A percentile compares a stretch with the other conserved stretches of the same genome.
Evolutionary conservation across 1,140 invertebrate species (phyloP).

Genomic region (Bombus balteatus): DNA sequence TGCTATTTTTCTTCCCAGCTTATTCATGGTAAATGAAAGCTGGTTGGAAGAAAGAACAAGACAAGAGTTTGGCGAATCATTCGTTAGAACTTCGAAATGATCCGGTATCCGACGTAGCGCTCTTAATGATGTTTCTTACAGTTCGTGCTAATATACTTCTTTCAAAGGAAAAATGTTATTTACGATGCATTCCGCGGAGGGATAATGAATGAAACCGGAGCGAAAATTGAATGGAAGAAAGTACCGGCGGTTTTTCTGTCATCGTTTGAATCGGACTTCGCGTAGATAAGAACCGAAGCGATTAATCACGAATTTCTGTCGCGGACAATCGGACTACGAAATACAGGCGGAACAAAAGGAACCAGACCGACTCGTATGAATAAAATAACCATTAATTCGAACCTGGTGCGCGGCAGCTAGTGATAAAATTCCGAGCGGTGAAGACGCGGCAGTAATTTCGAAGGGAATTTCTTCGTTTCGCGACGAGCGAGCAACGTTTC

Average conservation of each 20-base stretch:
- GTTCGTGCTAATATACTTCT: constrained; percentile 24
- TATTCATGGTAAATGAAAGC: neutral
- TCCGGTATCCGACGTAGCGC: neutral
- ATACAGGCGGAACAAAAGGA: constrained; percentile 57
- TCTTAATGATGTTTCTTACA: constrained; percentile 31
- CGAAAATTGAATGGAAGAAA: constrained; percentile 60
- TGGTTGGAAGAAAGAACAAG: neutral
- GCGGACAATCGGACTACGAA: constrained; percentile 64
- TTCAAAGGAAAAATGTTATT: constrained; percentile 25
- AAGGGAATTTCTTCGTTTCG: neutral
- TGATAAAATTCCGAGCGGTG: constrained; percentile 49
- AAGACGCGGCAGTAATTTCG: constrained; percentile 6
- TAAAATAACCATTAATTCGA: constrained; percentile 67
- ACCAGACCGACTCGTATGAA: constrained; percentile 56
- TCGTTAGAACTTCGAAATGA: constrained; percentile 10
- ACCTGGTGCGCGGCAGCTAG: constrained; percentile 2
- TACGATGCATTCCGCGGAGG: constrained; percentile 11
- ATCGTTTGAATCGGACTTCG: constrained; percentile 47
- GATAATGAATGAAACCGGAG: constrained; percentile 33
- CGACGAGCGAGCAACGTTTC: neutral
- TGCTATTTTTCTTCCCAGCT: neutral
- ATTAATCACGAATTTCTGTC: constrained; percentile 66
- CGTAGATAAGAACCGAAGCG: constrained; percentile 48
- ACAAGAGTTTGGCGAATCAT: neutral
- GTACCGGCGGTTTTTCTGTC: constrained; percentile 47